Conservation (phyloP, 2,797 vertebrate species). For the Macropodus opercularis region DNA sequence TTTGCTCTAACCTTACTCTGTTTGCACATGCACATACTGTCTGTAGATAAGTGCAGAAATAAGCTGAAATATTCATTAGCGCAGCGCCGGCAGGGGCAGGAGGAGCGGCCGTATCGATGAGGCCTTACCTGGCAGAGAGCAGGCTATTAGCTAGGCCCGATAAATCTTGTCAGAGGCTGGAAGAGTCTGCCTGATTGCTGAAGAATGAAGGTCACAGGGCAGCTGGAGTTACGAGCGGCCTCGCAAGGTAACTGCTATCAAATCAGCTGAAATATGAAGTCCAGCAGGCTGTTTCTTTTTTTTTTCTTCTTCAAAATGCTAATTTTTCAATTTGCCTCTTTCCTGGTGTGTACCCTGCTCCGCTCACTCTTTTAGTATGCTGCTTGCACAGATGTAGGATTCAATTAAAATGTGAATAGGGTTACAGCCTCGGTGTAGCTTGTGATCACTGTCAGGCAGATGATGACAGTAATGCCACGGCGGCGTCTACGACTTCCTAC, state of each 20-base stretch:
- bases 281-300: slow-evolving; percentile 43
- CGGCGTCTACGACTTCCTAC: background rate
- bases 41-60: slow-evolving; percentile 23
- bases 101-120: slow-evolving; percentile 61
- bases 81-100: slow-evolving; percentile 40
- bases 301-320: slow-evolving; percentile 50
- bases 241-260: slow-evolving; percentile 72
- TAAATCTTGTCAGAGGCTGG: slow-evolving; percentile 84
- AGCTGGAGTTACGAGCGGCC: slow-evolving; percentile 77
- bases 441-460: background rate
- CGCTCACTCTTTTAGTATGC: background rate
- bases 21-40: background rate
- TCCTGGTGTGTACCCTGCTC: background rate
- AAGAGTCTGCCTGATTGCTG: slow-evolving; percentile 72
- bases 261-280: slow-evolving; percentile 78
- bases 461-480: background rate
- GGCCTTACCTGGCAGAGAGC: slow-evolving; percentile 69
- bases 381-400: background rate
- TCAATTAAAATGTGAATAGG: slow-evolving; percentile 9
- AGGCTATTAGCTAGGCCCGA: slow-evolving; percentile 81
- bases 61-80: slow-evolving; percentile 74
- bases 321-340: slow-evolving; percentile 55
- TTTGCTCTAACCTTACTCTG: background rate
- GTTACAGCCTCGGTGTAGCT: background rate
- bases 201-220: slow-evolving; percentile 84